These are phyloP conservation scores for Sminthurides aquaticus DNA, from an alignment of 2,888 invertebrate genomes.

Conservation along the genomic window DNA sequence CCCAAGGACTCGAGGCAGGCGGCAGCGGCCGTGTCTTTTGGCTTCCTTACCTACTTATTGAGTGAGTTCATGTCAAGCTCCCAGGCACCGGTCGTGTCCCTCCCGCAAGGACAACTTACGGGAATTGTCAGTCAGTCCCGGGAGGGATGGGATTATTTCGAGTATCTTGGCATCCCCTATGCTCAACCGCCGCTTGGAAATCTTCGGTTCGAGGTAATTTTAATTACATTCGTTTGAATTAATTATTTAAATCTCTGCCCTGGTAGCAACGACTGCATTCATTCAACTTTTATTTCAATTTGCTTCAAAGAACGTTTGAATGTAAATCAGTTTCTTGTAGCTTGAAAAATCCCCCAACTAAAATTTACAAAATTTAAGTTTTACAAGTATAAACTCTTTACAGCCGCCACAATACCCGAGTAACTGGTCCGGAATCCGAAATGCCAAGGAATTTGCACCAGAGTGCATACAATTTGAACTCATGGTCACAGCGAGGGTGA, in stretches of 20 bases:
- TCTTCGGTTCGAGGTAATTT: constrained; percentile 26
- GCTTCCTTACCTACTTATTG: constrained; percentile 5
- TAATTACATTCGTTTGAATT: neutral
- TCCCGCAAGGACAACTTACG: constrained; percentile 22
- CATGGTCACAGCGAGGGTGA: constrained; percentile 23
- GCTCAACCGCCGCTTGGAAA: constrained; percentile 24
- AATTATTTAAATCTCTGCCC: too few species aligned
- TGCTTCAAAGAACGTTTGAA: too few species aligned
- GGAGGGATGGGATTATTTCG: constrained; percentile 21
- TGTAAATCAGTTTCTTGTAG: too few species aligned
- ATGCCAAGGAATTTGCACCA: constrained; percentile 23
- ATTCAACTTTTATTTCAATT: too few species aligned
- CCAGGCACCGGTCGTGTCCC: constrained; percentile 25
- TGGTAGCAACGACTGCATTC: too few species aligned
- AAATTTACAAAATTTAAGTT: too few species aligned
- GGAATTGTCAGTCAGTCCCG: constrained; percentile 24
- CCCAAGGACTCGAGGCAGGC: constrained; percentile 8
- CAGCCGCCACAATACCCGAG: constrained; percentile 26
- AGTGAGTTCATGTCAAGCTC: constrained; percentile 5
- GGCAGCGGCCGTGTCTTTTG: constrained; percentile 11
- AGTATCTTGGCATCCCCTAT: constrained; percentile 29
- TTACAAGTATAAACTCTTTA: too few species aligned
- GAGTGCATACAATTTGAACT: constrained; percentile 37
- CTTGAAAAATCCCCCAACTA: too few species aligned
- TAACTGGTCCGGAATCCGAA: constrained; percentile 29